phyloP scores from a whole-genome alignment of 2,888 invertebrate species.

The Drosophila borborema region DNA sequence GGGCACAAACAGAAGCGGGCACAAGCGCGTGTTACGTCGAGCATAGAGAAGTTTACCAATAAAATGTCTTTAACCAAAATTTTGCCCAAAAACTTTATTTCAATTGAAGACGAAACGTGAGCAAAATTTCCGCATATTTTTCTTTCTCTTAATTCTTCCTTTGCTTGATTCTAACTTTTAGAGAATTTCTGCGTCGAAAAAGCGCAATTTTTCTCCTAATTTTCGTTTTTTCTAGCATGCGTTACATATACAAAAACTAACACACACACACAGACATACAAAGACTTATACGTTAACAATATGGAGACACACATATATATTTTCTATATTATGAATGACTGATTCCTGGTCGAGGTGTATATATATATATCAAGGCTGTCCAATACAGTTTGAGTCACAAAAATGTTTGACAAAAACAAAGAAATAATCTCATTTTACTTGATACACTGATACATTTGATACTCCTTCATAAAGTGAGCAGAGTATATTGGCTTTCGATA shows the following conservation, averaged over 20 bases:
- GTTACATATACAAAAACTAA: slow-evolving; percentile 30
- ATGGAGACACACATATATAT: slow-evolving; percentile 8
- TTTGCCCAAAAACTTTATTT: slow-evolving; percentile 66
- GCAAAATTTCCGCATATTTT: slow-evolving; percentile 12
- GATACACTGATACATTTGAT: too few relatives aligned
- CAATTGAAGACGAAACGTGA: slow-evolving; percentile 72
- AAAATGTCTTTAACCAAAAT: slow-evolving; percentile 50
- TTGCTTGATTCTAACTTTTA: slow-evolving; percentile 13
- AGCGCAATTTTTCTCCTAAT: slow-evolving; percentile 58
- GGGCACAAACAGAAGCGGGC: slow-evolving; percentile 75
- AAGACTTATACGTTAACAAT: slow-evolving; percentile 22
- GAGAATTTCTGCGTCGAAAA: slow-evolving; percentile 70
- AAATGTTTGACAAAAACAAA: not conserved
- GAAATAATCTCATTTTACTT: too few relatives aligned
- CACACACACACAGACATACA: slow-evolving; percentile 31
- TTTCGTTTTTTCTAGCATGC: slow-evolving; percentile 35
- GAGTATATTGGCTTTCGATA: too few relatives aligned
- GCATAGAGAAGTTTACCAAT: slow-evolving; percentile 65
- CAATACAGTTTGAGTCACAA: not conserved
- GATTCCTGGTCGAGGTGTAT: not conserved
- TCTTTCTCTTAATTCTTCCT: not conserved
- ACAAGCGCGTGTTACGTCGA: slow-evolving; percentile 75
- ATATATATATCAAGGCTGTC: not conserved
- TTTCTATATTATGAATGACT: slow-evolving; percentile 4
- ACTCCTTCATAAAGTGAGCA: too few relatives aligned